Base-by-base conservation (phyloP, 2,888 invertebrate genomes). In the Vesta saturnalis region DNA sequence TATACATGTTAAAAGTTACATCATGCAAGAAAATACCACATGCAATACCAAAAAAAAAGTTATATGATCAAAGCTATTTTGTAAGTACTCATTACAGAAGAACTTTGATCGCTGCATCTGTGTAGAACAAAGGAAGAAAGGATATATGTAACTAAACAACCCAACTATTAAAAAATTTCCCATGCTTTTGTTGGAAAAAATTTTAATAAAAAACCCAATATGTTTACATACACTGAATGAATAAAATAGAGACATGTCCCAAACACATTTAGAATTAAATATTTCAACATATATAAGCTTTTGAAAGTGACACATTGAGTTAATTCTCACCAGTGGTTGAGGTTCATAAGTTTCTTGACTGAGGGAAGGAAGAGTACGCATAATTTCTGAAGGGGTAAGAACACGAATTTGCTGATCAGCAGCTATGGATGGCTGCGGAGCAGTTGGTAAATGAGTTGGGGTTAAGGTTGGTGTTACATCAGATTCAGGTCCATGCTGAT, bases 321-420 rank as follows among this genome's bases (percentile, higher is more conserved):
- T 70, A 61, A 67, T 71, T 73, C 71, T 73, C 71, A 76, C 85
- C 83, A 85, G 85, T 82, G 85, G 85, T 81, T 86, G 85, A 83
- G 86, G 85, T 84, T 89, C 89, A 85, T 89, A 89, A 84, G 87
- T 88, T 87, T 89, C 89, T 87, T 89, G 90, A 85, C 90, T 90
- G 85, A 93, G 90, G 85, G 92, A 92, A 85, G 94, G 94, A 87
- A 94, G 90, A 84, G 94, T 94, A 89, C 93, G 91, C 94, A 94
- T 94, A 85, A 94, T 94, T 90, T 94, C 94, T 80, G 93, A 93
- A 81, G 94, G 94, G 81, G 94, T 94, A 85, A 94, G 89, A 86
- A 94, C 94, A 85, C 94, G 91, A 85, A 94, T 94, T 87, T 93
- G 93, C 86, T 93, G 93, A 87, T 94, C 93, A 79, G 87, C 86